A percentile compares a stretch with the other conserved stretches of the same genome.
These are phyloP conservation scores for Oopsacas minuta DNA, from an alignment of 37 sponge, comb jelly and placozoan species.

Conservation along the genomic window DNA sequence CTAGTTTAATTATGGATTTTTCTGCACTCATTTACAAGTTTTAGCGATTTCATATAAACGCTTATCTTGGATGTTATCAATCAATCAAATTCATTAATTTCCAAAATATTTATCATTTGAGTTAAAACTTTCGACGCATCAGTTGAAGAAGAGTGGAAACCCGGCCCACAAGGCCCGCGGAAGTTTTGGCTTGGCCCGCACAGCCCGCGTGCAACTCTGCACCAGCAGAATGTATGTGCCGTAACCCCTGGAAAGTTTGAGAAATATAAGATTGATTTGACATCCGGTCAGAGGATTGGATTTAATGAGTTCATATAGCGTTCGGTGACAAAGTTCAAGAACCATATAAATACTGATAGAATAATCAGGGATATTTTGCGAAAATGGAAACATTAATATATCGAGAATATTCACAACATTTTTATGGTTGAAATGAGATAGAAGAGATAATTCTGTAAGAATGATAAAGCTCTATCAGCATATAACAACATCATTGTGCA, in stretches of 20 bases:
- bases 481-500: neutral
- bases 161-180: neutral
- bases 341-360: neutral
- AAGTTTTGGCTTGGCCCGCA: neutral
- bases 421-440: neutral
- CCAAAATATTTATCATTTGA: neutral
- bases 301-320: neutral
- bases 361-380: neutral
- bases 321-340: neutral
- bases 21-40: neutral
- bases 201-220: neutral
- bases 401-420: neutral
- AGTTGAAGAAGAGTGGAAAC: neutral
- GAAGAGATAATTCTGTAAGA: neutral
- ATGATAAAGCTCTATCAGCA: neutral
- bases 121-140: neutral
- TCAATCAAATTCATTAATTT: neutral
- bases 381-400: neutral
- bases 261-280: neutral
- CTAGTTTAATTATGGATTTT: neutral
- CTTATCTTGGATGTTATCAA: neutral
- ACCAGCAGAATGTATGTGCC: neutral
- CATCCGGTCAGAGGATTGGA: neutral
- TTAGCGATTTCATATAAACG: neutral
- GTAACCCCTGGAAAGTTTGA: neutral